Conservation (phyloP, 2,888 invertebrate genomes). For the Pomacea canaliculata region DNA sequence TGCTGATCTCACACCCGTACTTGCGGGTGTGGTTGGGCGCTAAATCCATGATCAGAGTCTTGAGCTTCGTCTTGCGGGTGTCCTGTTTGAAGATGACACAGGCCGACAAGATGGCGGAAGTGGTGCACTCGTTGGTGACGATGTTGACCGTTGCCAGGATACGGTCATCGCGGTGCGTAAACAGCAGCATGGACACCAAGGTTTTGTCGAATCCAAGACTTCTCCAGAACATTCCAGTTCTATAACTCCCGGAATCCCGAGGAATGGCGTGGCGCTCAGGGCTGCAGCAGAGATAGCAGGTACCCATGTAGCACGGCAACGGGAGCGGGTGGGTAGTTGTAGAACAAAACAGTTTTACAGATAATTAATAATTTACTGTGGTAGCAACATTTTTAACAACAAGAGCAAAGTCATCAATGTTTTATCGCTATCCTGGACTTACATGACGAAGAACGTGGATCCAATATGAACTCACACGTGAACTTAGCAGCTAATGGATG, state of each 20-base stretch:
- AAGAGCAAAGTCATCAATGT: no score
- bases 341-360: no score
- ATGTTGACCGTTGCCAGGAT: conserved; percentile 19
- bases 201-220: conserved; percentile 13
- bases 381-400: no score
- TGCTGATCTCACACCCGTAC: background rate
- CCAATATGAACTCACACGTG: no score
- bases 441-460: no score
- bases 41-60: background rate
- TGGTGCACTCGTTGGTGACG: conserved; percentile 14
- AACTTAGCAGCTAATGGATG: no score
- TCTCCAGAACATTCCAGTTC: conserved; percentile 11
- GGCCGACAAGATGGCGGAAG: conserved; percentile 4
- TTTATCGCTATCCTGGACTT: no score
- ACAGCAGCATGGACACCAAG: conserved; percentile 14
- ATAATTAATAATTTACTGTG: no score
- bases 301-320: background rate
- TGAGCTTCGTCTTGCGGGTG: background rate
- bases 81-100: background rate
- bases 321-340: no score
- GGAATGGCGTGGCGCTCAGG: conserved; percentile 2
- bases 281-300: conserved; percentile 1
- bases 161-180: background rate
- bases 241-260: conserved; percentile 2
- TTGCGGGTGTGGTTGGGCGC: background rate